Base-by-base conservation (phyloP, 2,797 vertebrate species). In the Otolemur crassicaudatus region DNA sequence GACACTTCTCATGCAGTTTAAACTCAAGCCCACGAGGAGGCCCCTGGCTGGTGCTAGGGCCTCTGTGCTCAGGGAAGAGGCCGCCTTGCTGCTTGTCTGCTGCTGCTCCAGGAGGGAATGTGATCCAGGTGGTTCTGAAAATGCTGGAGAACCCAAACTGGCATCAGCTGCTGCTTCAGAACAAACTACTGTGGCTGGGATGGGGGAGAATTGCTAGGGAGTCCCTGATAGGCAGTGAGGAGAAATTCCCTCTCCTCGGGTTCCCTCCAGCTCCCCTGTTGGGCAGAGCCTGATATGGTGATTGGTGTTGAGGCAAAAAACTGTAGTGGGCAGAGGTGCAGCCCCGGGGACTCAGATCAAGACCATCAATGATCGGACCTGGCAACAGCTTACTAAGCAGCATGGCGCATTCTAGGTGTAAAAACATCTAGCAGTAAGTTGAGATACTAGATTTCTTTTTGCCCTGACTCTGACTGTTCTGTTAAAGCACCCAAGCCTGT, bases 51-150 rank as follows among this genome's bases (percentile, higher is more conserved):
- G 49, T n/a, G 16, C n/a, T 53, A 22, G 16, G 2, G 8, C 72
- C n/a, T 34, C n/a, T 61, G 56, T 22, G 70, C 22, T 79, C 27
- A 17, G 46, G 87, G 69, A 49, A 65, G 22, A 46, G 25, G 23
- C 16, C 2, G 22, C 13, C 9, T 22, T 34, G 8, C 23, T 34
- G 6, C 22, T 75, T 29, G 40, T 40, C 29, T 22, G 72, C 19
- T 23, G 12, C 13, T 37, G 34, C 34, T n/a, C 29, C 31, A 43
- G 27, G 10, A 19, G 19, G 9, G 0, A 63, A 0, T 5, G 0
- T 0, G 3, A 19, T 2, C 5, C 65, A 46, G 13, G 29, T n/a
- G 9, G 10, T 43, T 63, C 8, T 60, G 31, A 7, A 16, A 46
- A 40, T 53, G 6, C 19, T 70, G 49, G 23, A 63, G 58, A 84